These are phyloP conservation scores for Digitonthophagus gazella DNA, from an alignment of 2,888 invertebrate species.

Conservation along the genomic window DNA sequence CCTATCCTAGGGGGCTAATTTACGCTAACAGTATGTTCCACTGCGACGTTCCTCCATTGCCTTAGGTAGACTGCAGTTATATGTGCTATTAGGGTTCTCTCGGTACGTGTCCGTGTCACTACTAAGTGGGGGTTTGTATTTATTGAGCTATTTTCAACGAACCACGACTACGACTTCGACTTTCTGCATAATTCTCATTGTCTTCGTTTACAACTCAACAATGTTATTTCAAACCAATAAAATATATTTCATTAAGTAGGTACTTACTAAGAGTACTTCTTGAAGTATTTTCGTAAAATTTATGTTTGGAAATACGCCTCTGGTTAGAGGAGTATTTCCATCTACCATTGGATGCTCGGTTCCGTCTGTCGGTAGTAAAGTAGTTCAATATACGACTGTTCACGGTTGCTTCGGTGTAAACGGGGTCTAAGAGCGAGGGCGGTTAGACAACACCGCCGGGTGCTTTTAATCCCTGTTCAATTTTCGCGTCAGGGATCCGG, in stretches of 20 bases:
- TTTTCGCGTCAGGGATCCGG: neutral
- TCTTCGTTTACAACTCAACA: neutral
- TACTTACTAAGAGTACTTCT: neutral
- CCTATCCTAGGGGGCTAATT: constrained; percentile 1
- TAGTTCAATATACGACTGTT: neutral
- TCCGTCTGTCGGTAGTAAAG: neutral
- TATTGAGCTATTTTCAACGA: neutral
- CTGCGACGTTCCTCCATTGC: neutral
- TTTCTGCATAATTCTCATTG: neutral
- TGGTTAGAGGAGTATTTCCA: neutral
- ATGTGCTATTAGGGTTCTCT: neutral
- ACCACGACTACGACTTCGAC: neutral
- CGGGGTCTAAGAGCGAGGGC: neutral
- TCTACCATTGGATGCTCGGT: neutral
- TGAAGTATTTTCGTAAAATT: neutral
- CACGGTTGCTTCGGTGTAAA: neutral
- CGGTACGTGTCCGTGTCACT: neutral
- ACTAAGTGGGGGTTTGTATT: neutral
- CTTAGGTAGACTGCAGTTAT: neutral
- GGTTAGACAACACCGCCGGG: neutral
- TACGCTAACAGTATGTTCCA: constrained; percentile 4
- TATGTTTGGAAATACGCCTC: neutral
- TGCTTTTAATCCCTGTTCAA: neutral
- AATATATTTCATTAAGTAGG: too few species aligned
- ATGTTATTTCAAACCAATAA: neutral